A percentile compares a stretch with the other conserved stretches of the same genome.
phyloP scores from a whole-genome alignment of 2,113 vertebrate species.

The Rhinichthys klamathensis region DNA sequence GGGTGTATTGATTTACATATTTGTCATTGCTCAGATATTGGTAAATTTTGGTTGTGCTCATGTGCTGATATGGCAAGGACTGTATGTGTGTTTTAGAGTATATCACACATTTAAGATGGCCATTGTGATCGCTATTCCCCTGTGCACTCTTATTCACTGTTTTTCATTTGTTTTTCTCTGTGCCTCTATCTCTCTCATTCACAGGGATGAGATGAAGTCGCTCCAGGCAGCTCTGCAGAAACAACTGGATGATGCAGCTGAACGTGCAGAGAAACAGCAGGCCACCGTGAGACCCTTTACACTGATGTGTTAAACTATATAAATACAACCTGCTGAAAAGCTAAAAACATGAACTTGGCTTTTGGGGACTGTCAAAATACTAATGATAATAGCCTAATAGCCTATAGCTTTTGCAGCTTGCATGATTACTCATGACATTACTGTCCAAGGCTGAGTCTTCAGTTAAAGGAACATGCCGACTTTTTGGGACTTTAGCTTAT shows the following conservation, averaged over 20 bases:
- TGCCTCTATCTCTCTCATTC: conserved; percentile 42
- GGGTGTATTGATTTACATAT: neutral
- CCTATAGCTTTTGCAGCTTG: neutral
- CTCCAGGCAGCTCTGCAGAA: conserved; percentile 94
- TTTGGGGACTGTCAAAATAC: too few relatives aligned
- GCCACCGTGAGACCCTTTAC: conserved; percentile 85
- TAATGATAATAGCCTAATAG: neutral
- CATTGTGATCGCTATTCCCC: neutral
- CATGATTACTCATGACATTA: neutral
- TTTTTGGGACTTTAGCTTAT: too few relatives aligned
- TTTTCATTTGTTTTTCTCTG: conserved; percentile 20
- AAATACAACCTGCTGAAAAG: conserved; percentile 16
- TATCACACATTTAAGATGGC: neutral
- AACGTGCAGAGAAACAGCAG: conserved; percentile 94
- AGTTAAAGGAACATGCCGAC: too few relatives aligned
- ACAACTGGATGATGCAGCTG: conserved; percentile 92
- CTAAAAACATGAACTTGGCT: neutral
- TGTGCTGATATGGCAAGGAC: neutral
- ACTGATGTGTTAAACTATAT: conserved; percentile 53
- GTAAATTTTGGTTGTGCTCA: neutral
- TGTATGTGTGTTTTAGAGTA: neutral
- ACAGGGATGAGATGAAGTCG: conserved; percentile 97
- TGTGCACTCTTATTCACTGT: neutral
- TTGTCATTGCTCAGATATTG: neutral
- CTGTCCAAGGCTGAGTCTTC: neutral